Evolutionary conservation across 2,888 invertebrate genomes (phyloP).

Genomic region (Drosophila eohydei): DNA sequence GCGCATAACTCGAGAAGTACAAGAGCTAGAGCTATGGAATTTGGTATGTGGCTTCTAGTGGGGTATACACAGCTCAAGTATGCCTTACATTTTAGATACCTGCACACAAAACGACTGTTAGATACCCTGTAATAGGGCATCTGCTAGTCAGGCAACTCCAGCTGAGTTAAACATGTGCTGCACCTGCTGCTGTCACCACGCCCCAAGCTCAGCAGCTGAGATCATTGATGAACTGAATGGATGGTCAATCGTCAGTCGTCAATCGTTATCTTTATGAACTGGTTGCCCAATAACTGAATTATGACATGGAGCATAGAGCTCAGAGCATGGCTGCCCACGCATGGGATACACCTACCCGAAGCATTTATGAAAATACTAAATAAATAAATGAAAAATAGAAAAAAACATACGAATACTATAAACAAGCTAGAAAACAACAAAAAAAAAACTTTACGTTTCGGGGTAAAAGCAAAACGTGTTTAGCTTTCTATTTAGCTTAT

Average conservation of each 20-base stretch:
- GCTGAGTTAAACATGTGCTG: background rate
- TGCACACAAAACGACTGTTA: background rate
- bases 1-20: background rate
- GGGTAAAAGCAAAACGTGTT: constrained; percentile 81
- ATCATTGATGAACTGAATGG: constrained; percentile 42
- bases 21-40: background rate
- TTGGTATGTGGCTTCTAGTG: too few relatives aligned
- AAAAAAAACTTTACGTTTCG: constrained; percentile 46
- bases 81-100: too few relatives aligned
- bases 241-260: background rate
- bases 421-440: constrained; percentile 15
- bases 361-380: background rate
- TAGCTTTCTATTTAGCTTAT: constrained; percentile 80
- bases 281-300: constrained; percentile 27
- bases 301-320: background rate
- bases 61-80: background rate
- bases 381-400: constrained; percentile 7
- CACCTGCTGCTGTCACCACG: constrained; percentile 9
- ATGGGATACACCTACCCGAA: constrained; percentile 13
- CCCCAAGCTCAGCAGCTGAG: constrained; percentile 41
- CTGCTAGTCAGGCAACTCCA: too few relatives aligned
- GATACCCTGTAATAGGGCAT: background rate
- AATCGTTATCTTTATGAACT: constrained; percentile 21
- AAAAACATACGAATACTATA: constrained; percentile 25
- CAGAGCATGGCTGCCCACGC: background rate